A percentile compares a stretch with the other conserved stretches of the same genome.
phyloP scores from a whole-genome alignment of 2,113 vertebrate species.

The Corythornis vintsioides region DNA sequence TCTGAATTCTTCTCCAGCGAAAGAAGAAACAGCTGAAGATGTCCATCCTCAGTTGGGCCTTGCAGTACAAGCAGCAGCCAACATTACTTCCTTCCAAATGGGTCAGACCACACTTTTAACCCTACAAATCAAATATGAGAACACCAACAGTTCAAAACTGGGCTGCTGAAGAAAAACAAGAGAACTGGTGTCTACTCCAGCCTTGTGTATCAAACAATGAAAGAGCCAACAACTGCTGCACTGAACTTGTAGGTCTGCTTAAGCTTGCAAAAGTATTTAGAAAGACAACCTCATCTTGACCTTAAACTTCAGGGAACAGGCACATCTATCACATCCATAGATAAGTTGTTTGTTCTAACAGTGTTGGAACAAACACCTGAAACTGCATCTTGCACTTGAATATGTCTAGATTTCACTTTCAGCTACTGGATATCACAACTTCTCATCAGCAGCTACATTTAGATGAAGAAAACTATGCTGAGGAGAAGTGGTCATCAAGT shows the following conservation, averaged over 20 bases:
- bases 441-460: not conserved
- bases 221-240: not conserved
- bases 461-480: not conserved
- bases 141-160: not conserved
- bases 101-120: conserved; percentile 84
- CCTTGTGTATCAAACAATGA: not conserved
- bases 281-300: not conserved
- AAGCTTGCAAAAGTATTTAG: not conserved
- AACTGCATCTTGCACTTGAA: not conserved
- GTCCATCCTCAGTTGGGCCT: not conserved
- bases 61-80: not conserved
- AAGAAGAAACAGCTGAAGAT: conserved; percentile 9
- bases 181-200: not conserved
- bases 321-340: not conserved
- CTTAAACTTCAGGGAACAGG: not conserved
- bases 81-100: conserved; percentile 80
- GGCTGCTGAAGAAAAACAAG: not conserved
- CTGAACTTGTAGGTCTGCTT: not conserved
- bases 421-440: not conserved
- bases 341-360: not conserved
- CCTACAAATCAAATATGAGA: conserved; percentile 71
- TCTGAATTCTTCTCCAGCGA: conserved; percentile 23
- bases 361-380: not conserved
- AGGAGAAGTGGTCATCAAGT: not conserved
- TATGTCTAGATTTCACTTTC: not conserved